These are phyloP conservation scores for Phyllotreta striolata DNA, from an alignment of 2,888 invertebrate species.

Conservation along the genomic window DNA sequence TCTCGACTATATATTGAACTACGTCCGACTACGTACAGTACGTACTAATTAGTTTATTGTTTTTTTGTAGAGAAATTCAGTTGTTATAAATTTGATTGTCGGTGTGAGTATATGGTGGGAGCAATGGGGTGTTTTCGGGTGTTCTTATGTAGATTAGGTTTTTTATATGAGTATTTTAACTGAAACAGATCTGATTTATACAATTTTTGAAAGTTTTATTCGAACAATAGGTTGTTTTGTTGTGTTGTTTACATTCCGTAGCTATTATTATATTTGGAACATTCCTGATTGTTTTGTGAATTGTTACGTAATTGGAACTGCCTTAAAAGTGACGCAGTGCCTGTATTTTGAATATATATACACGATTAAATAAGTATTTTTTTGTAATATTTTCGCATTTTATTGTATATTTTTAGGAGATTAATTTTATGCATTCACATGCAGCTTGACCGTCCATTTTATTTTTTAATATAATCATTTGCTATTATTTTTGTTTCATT, in stretches of 20 bases:
- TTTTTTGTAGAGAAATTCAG: not conserved
- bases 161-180: no score
- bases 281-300: no score
- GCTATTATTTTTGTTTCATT: not conserved
- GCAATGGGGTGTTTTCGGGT: not conserved
- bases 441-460: slow-evolving; percentile 40
- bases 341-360: slow-evolving; percentile 21
- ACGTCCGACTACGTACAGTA: not conserved
- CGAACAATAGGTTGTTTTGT: no score
- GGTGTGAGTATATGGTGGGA: no score
- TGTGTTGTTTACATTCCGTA: no score
- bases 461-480: slow-evolving; percentile 9
- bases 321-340: slow-evolving; percentile 26
- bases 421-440: slow-evolving; percentile 17
- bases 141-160: not conserved
- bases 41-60: no score
- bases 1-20: slow-evolving; percentile 41
- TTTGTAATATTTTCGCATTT: slow-evolving; percentile 18
- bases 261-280: no score
- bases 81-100: not conserved
- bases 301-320: not conserved
- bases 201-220: no score
- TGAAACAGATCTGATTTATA: no score
- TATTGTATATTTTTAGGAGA: slow-evolving; percentile 23
- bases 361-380: slow-evolving; percentile 12